Conservation (phyloP, 1,140 invertebrate species). For the Gryllus bimaculatus region DNA sequence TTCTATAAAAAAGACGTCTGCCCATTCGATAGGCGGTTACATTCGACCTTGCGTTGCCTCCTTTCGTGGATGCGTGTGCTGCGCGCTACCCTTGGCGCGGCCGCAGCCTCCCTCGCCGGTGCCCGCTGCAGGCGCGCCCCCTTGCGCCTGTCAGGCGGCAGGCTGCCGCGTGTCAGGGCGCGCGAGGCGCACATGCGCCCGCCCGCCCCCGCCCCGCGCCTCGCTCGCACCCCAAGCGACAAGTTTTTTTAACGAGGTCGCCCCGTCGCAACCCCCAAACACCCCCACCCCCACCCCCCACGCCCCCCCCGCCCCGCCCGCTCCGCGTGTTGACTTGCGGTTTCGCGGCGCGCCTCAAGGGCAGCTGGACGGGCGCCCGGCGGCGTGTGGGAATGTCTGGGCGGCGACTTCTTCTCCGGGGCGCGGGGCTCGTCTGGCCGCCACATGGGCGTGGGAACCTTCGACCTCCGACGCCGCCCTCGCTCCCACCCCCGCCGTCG, state of each 20-base stretch:
- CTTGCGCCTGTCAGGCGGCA: neutral
- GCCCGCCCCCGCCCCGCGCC: too few species aligned
- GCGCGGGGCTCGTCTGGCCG: neutral
- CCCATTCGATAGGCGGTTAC: too few species aligned
- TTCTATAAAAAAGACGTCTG: too few species aligned
- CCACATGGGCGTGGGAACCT: neutral
- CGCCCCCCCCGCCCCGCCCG: too few species aligned
- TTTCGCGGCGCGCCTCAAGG: neutral
- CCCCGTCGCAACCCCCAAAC: neutral
- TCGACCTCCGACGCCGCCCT: too few species aligned
- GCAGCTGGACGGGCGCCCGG: neutral
- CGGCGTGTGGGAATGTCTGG: neutral
- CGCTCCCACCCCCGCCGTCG: too few species aligned
- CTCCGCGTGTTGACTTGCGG: neutral
- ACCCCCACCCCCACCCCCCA: too few species aligned
- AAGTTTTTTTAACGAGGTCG: neutral
- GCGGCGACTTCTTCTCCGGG: neutral
- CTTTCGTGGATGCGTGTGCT: too few species aligned
- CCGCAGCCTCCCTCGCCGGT: too few species aligned
- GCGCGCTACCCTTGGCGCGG: too few species aligned
- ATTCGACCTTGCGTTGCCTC: too few species aligned
- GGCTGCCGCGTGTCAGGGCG: neutral
- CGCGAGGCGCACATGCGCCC: neutral
- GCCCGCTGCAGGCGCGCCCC: too few species aligned
- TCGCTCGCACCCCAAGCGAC: neutral